A percentile compares a stretch with the other conserved stretches of the same genome.
Conservation (phyloP, 2,888 invertebrate species). For the Drosophila cracens region DNA sequence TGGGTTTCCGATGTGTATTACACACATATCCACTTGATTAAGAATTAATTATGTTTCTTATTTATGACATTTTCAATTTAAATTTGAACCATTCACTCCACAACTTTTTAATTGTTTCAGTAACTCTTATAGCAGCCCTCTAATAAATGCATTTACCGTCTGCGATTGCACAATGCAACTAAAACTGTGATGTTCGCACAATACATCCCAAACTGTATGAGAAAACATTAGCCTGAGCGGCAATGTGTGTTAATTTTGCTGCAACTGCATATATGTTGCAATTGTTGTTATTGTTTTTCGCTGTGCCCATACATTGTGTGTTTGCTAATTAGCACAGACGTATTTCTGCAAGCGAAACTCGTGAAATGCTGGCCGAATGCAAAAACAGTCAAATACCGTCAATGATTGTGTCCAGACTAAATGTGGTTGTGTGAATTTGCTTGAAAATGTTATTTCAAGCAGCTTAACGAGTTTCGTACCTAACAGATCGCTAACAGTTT, state of each 20-base stretch:
- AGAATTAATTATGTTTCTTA: too few species aligned
- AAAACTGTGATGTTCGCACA: slow-evolving; percentile 15
- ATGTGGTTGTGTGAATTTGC: slow-evolving; percentile 19
- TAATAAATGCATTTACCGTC: background rate
- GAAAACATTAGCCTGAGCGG: background rate
- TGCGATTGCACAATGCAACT: slow-evolving; percentile 17
- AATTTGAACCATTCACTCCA: background rate
- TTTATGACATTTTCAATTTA: background rate
- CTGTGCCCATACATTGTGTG: background rate
- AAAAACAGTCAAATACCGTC: background rate
- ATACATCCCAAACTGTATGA: slow-evolving; percentile 7
- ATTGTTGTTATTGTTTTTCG: background rate
- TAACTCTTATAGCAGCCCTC: slow-evolving; percentile 24
- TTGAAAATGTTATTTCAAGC: background rate
- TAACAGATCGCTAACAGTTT: slow-evolving; percentile 14
- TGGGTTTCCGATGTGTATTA: background rate
- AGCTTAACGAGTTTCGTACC: slow-evolving; percentile 10
- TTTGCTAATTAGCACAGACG: background rate
- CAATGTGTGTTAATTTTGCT: background rate
- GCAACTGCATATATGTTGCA: background rate
- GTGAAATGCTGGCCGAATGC: background rate
- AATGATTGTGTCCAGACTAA: slow-evolving; percentile 26
- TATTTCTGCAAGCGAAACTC: background rate
- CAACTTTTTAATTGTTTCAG: background rate
- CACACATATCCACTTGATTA: background rate